Evolutionary conservation across 1,140 invertebrate species (phyloP).

Genomic region (Cherax quadricarinatus): DNA sequence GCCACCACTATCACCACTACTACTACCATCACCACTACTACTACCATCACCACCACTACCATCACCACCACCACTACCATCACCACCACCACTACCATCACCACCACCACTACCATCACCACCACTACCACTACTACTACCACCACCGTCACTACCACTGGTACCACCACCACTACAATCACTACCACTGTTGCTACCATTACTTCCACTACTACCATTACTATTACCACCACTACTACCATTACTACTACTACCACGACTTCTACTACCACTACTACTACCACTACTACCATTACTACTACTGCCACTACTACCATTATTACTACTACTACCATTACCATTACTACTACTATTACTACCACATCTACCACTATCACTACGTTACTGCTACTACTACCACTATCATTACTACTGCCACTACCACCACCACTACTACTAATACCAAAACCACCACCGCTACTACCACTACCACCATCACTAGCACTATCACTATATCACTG

Average conservation of each 20-base stretch:
- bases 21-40: too few species aligned
- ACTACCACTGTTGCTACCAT: background rate
- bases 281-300: background rate
- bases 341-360: background rate
- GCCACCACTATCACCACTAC: background rate
- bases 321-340: background rate
- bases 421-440: background rate
- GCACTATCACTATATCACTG: too few species aligned
- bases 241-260: too few species aligned
- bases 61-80: too few species aligned
- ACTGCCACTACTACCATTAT: background rate
- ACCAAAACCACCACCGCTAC: too few species aligned
- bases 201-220: background rate
- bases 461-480: too few species aligned
- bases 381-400: too few species aligned
- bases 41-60: too few species aligned
- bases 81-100: too few species aligned
- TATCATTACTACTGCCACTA: background rate
- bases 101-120: too few species aligned
- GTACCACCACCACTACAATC: background rate
- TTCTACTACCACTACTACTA: background rate
- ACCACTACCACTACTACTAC: too few species aligned
- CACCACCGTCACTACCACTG: too few species aligned
- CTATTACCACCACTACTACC: background rate
- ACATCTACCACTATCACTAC: background rate